Conservation (phyloP, 2,888 invertebrate genomes). For the Pachymerium ferrugineum region DNA sequence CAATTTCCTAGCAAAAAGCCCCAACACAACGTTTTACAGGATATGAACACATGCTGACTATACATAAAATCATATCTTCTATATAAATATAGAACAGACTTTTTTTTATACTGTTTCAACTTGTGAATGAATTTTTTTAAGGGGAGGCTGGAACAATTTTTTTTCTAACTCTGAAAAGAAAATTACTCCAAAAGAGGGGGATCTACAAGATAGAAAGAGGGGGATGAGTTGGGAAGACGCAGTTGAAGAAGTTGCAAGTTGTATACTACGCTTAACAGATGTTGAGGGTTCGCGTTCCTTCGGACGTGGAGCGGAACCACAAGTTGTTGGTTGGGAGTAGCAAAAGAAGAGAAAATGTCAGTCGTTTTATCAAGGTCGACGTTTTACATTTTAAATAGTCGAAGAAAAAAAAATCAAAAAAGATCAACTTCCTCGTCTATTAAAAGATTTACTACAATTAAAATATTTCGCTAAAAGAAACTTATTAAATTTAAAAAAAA, state of each 20-base stretch:
- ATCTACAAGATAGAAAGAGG: no score
- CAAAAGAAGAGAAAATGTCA: background rate
- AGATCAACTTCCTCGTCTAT: background rate
- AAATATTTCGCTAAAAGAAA: background rate
- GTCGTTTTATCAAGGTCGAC: background rate
- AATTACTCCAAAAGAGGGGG: no score
- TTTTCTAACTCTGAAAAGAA: no score
- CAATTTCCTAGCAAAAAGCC: no score
- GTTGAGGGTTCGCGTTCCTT: background rate
- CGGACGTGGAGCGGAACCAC: background rate
- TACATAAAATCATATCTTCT: no score
- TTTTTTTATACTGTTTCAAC: no score
- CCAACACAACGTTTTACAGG: no score
- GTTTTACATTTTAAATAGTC: background rate
- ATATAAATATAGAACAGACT: no score
- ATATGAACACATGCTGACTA: no score
- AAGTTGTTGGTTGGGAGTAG: background rate
- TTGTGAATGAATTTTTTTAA: no score
- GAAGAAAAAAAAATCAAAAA: background rate
- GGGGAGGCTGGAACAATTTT: no score
- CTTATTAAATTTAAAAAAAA: no score
- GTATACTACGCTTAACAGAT: background rate
- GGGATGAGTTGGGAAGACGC: background rate
- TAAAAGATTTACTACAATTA: background rate
- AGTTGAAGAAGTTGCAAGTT: slow-evolving; percentile 2